Percentiles rank a stretch among this genome's conserved stretches.
Conservation (phyloP, 2,888 invertebrate genomes). For the Clunio marinus region DNA sequence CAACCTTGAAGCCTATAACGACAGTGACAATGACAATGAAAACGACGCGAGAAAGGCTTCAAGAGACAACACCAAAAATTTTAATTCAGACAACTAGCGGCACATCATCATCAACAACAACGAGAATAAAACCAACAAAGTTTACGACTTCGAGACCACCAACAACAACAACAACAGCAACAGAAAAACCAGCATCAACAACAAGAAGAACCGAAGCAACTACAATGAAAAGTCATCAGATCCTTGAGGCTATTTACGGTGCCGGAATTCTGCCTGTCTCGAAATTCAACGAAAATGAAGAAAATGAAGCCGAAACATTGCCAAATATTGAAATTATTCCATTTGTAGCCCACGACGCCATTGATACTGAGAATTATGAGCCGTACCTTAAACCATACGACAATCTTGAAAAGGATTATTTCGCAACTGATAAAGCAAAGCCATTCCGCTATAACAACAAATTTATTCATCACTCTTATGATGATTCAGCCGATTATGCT, state of each 20-base stretch:
- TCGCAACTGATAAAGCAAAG: constrained; percentile 22
- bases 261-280: not conserved
- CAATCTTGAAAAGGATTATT: constrained; percentile 44
- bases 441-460: constrained; percentile 33
- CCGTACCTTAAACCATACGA: constrained; percentile 45
- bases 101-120: too few relatives aligned
- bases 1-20: constrained; percentile 41
- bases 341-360: constrained; percentile 80
- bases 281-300: constrained; percentile 9
- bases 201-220: not conserved
- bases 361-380: constrained; percentile 52
- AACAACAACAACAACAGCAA: not conserved
- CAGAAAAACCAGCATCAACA: too few relatives aligned
- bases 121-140: not conserved
- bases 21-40: constrained; percentile 42
- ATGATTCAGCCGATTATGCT: constrained; percentile 27
- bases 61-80: constrained; percentile 1
- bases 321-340: constrained; percentile 84
- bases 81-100: not conserved
- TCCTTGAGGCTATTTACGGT: not conserved
- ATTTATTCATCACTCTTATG: constrained; percentile 33
- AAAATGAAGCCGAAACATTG: constrained; percentile 45
- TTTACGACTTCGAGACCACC: not conserved
- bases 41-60: constrained; percentile 39
- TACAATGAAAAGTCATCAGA: not conserved